Evolutionary conservation across 2,113 vertebrate genomes (phyloP), one percentile per base, ranked within the genome.

Genomic region (Acanthisitta chloris): DNA sequence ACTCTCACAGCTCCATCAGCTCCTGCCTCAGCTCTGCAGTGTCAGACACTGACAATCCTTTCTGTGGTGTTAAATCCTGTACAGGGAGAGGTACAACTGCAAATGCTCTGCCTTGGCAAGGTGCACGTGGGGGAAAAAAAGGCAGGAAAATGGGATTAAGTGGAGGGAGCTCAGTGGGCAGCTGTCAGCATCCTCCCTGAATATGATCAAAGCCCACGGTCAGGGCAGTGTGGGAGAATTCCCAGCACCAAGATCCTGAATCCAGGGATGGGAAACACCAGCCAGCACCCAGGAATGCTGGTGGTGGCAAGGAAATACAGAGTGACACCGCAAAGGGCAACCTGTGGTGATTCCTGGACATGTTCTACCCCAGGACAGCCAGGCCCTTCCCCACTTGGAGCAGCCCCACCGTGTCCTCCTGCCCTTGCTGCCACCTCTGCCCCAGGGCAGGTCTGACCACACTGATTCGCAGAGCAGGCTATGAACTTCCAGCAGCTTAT

Each of bases 111-210:
- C 57, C 77, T 20, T 31, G 54, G 12, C 6, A 18, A 46, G 28
- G 49, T 1, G 43, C 54, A 10, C 0, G 1, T 5, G 24, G n/a
- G n/a, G n/a, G 65, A 9, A 26, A 45, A 28, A 5, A 3, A 28
- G 72, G 85, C 19, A 79, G 92, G 46, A 17, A 31, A 58, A 8
- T 0, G 31, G 90, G 34, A 34, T 3, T 6, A 48, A 52, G 36
- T 25, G 8, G 9, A 29, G 76, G 67, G 51, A 49, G 24, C 4
- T 42, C 36, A 4, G 34, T 4, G 4, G 3, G 12, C 43, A 25
- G 40, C 1, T 19, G 57, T 8, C 84, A 52, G 51, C 34, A 12
- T 2, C 92, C 70, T 54, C 55, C 66, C 59, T 3, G 34, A 21
- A 15, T 25, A 29, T 2, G 3, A 5, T 5, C 55, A 61, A n/a